Base-by-base conservation (phyloP, 1,140 invertebrate species). In the Caerostris darwini region DNA sequence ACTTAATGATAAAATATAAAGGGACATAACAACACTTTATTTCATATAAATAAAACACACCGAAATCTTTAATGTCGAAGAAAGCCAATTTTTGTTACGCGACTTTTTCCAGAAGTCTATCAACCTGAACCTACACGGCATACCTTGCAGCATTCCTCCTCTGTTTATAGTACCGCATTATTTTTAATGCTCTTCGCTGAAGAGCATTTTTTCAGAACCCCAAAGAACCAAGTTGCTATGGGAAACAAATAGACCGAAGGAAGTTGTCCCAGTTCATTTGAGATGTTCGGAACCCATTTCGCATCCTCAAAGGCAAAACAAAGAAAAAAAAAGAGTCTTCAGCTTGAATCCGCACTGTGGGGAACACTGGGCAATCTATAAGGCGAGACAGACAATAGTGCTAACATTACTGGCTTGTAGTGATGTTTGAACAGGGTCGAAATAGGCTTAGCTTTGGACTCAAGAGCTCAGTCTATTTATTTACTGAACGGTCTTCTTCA, bases 361-460 rank as follows among this genome's bases (percentile, higher is more conserved):
- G 90, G 77, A 83, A 54, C 56, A 69, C 17, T 14, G 58, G 54
- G 77, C 92, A 69, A 93, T 93, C 92, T 61, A 86, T 77, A 93
- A 69, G 81, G 92, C 61, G 56, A 93, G 61, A 71, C 92, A 69
- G 61, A 93, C 91, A 87, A 87, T 93, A 87, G 92, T 93, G 92
- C 92, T 71, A 71, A 71, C 92, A 93, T 93, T 93, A 93, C 92
- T 93, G 92, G 64, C 82, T 87, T 87, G 64, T 93, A 93, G 92
- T 57, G 92, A 67, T 93, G 64, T 93, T 93, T 93, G 92, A 87
- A 77, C 83, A 93, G 92, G 54, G 61, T 64, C 64, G 83, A 93
- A 93, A 93, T 56, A 87, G 92, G 83, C 83, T 93, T 93, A 87
- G 92, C 61, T 93, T 59, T 93, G 81, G 92, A 59, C 92, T 93